Conservation (phyloP, 2,797 vertebrate species). For the Cynodonichthys magdalenae region DNA sequence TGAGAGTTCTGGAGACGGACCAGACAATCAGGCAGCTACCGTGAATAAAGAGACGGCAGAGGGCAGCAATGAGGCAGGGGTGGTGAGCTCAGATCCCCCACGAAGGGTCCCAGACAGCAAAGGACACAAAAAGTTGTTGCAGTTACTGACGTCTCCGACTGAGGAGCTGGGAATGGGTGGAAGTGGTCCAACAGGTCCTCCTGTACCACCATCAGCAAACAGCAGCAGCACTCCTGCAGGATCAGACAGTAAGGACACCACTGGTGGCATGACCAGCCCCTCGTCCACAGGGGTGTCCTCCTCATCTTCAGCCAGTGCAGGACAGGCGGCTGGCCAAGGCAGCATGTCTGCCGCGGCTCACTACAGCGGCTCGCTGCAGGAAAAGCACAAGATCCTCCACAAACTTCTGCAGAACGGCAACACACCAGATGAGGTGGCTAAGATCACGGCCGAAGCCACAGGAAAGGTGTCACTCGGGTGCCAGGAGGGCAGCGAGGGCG, state of each 20-base stretch:
- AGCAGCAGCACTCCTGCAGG: conserved; percentile 78
- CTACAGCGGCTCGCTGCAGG: conserved; percentile 86
- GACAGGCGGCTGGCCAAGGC: conserved; percentile 69
- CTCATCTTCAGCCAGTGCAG: conserved; percentile 73
- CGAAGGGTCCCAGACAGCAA: conserved; percentile 89
- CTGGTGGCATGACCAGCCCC: conserved; percentile 88
- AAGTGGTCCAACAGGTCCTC: conserved; percentile 55
- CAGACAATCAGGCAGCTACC: conserved; percentile 82
- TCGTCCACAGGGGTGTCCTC: conserved; percentile 92
- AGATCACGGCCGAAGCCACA: conserved; percentile 96
- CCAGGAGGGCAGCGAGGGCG: conserved; percentile 71
- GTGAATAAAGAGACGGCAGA: conserved; percentile 69
- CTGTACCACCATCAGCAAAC: conserved; percentile 64
- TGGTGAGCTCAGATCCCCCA: conserved; percentile 78
- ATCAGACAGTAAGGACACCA: conserved; percentile 88
- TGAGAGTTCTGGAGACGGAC: conserved; percentile 87
- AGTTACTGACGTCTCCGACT: conserved; percentile 92
- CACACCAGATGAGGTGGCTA: conserved; percentile 95
- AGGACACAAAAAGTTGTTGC: conserved; percentile 94
- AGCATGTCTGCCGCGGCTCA: conserved; percentile 81
- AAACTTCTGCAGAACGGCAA: conserved; percentile 97
- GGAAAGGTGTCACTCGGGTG: conserved; percentile 85
- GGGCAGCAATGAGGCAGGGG: conserved; percentile 76
- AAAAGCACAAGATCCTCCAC: conserved; percentile 97
- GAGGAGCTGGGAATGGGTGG: conserved; percentile 85